Percentiles rank a stretch among this genome's conserved stretches.
Evolutionary conservation across 2,797 vertebrate genomes (phyloP).

Genomic region (Poeciliopsis gracilis): DNA sequence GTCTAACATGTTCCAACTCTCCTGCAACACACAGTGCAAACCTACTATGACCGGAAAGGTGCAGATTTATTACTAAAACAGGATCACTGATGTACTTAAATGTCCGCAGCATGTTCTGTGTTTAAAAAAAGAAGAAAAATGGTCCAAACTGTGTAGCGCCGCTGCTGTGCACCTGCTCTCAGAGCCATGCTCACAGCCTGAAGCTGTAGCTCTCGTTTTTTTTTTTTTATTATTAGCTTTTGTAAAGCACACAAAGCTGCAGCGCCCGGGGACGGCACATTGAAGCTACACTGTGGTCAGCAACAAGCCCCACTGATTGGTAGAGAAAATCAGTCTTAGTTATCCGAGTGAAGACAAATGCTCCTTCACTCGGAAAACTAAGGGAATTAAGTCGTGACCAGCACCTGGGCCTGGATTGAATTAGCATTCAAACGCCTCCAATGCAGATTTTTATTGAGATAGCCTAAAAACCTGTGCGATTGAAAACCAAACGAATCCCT

Average conservation of each 20-base stretch:
- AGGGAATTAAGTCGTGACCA: background rate
- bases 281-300: slow-evolving; percentile 28
- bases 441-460: background rate
- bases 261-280: slow-evolving; percentile 3
- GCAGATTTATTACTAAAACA: slow-evolving; percentile 4
- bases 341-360: background rate
- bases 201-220: slow-evolving; percentile 37
- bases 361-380: slow-evolving; percentile 1
- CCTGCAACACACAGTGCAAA: background rate
- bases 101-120: slow-evolving; percentile 5
- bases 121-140: slow-evolving; percentile 2
- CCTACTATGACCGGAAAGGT: background rate
- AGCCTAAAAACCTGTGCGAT: background rate
- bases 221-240: slow-evolving; percentile 20
- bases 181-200: slow-evolving; percentile 17
- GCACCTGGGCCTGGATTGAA: slow-evolving; percentile 9
- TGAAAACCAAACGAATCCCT: background rate
- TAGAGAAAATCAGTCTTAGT: background rate
- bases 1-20: background rate
- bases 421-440: slow-evolving; percentile 6
- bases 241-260: slow-evolving; percentile 22
- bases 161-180: slow-evolving; percentile 29
- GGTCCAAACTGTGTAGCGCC: slow-evolving; percentile 15
- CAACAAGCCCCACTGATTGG: slow-evolving; percentile 31
- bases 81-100: background rate